Conservation (phyloP, 2,113 vertebrate species). For the Oryctolagus cuniculus region mOryCun1.1 NC_091433.1:166122001-166122500, state of each 20-base stretch:
- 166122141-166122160: constrained; percentile 18
- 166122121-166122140: background rate
- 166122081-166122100: background rate
- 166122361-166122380: background rate
- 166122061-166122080: background rate
- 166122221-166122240: background rate
- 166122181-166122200: background rate
- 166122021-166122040: background rate
- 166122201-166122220: background rate
- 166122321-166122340: background rate
- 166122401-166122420: background rate
- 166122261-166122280: background rate
- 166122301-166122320: background rate
- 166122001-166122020: background rate
- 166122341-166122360: background rate
- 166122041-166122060: background rate
- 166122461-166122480: background rate
- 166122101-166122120: background rate
- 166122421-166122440: background rate
- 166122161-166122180: background rate
- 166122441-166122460: background rate
- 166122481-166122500: background rate
- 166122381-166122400: background rate
- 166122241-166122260: background rate
- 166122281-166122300: background rate